These are phyloP conservation scores for Hyla sarda DNA, from an alignment of 2,113 vertebrate species.

Conservation along the genomic window DNA sequence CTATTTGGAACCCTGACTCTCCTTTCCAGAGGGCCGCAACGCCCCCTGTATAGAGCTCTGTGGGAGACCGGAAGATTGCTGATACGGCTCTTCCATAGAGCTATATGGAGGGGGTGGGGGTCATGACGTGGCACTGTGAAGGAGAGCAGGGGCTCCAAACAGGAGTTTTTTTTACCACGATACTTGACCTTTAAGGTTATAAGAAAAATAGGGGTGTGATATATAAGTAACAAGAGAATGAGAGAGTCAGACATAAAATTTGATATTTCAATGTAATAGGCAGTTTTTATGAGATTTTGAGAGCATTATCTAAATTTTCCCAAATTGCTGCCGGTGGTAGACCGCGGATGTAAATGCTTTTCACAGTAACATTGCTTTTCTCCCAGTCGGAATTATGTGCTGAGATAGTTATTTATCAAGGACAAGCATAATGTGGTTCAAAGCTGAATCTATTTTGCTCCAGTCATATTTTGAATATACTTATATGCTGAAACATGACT, in stretches of 20 bases:
- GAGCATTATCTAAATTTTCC: constrained; percentile 23
- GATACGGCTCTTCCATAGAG: too few relatives aligned
- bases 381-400: constrained; percentile 34
- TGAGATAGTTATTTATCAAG: constrained; percentile 52
- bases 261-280: neutral
- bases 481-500: constrained; percentile 32
- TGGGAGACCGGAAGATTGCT: too few relatives aligned
- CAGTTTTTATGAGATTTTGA: neutral
- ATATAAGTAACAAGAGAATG: neutral
- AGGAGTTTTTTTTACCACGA: too few relatives aligned
- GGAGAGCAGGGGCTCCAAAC: too few relatives aligned
- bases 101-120: too few relatives aligned
- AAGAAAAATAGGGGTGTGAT: too few relatives aligned
- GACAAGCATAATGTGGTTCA: constrained; percentile 48
- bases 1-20: too few relatives aligned
- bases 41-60: too few relatives aligned
- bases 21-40: too few relatives aligned
- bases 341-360: constrained; percentile 8
- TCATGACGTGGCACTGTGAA: too few relatives aligned
- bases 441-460: constrained; percentile 39
- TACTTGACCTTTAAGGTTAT: too few relatives aligned
- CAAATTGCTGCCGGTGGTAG: constrained; percentile 1
- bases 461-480: constrained; percentile 27
- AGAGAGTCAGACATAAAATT: neutral
- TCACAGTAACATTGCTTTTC: neutral